Evolutionary conservation across 1,140 invertebrate species (phyloP), one percentile per base, ranked within the genome.

Genomic region (Drosophila guanche): DNA sequence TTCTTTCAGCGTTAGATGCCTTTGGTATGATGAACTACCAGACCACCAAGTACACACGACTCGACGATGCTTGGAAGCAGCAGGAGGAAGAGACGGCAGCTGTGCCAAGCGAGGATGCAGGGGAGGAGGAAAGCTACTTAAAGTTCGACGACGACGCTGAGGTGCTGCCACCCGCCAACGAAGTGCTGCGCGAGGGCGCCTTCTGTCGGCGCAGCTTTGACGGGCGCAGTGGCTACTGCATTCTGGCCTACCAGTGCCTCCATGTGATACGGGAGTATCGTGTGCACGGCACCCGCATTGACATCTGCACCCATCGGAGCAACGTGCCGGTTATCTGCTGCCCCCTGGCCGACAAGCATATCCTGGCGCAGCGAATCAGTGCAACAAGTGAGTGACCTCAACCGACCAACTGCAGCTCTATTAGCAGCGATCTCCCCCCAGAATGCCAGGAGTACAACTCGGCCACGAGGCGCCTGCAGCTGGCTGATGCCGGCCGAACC

Each of bases 251-350:
- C 56, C 90, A 91, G 50, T 91, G 90, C 37, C 56, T 91, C 1
- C 90, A 91, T 53, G 78, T 89, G 3, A 80, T 91, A 33, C 78
- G 84, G 1, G 90, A 91, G 54, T 89, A 85, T 66, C 86, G 90
- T 1, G 61, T 86, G 25, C 90, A 91, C 54, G 88, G 90, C 20
- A 80, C 76, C 0, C 76, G 69, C 29, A 84, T 91, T 4, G 90
- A 91, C 55, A 73, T 91, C 7, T 91, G 90, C 56, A 88, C 88
- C 10, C 73, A 91, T 54, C 76, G 88, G 5, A 77, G 63, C 20
- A 91, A 89, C 48, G 62, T 91, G 27, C 90, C 90, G 0, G 79
- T 91, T 4, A 91, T 91, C n/a, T 91, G 90, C 50, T 91, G 90
- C 47, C 84, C 90, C 0, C 40, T 90, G 46, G 80, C 77, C 0